These are phyloP conservation scores for Strigamia transsilvanica DNA, from an alignment of 2,888 invertebrate species.

Conservation along the genomic window DNA sequence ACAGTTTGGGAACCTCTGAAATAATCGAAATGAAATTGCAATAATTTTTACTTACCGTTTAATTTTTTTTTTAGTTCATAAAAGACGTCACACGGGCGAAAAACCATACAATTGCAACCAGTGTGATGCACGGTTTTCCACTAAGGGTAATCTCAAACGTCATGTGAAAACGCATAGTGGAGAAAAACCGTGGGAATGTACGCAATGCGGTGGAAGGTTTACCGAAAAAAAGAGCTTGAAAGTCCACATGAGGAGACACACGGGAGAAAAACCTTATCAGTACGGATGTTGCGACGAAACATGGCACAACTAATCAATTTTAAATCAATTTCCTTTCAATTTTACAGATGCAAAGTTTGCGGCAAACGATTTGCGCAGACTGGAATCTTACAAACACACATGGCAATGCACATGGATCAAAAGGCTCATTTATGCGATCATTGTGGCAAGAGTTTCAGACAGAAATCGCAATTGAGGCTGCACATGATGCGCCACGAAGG, in stretches of 20 bases:
- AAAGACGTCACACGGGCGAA: constrained; percentile 58
- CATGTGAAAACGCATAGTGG: constrained; percentile 61
- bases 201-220: constrained; percentile 60
- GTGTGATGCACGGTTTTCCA: constrained; percentile 59
- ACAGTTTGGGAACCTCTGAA: too few relatives aligned
- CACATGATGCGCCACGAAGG: constrained; percentile 60
- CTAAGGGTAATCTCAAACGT: constrained; percentile 60
- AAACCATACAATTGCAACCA: constrained; percentile 58
- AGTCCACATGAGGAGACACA: constrained; percentile 62
- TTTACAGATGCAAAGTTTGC: constrained; percentile 61
- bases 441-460: constrained; percentile 61
- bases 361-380: constrained; percentile 61
- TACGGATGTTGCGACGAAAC: constrained; percentile 58
- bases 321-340: too few relatives aligned
- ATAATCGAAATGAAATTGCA: not conserved
- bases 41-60: not conserved
- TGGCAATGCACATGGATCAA: constrained; percentile 61
- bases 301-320: not conserved
- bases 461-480: constrained; percentile 60
- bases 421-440: constrained; percentile 60
- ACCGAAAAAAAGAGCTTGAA: constrained; percentile 62
- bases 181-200: constrained; percentile 61
- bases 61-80: constrained; percentile 59
- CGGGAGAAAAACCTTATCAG: constrained; percentile 64
- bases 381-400: constrained; percentile 61